Evolutionary conservation across 1,140 invertebrate genomes (phyloP).

Genomic region (Trachymyrmex septentrionalis): DNA sequence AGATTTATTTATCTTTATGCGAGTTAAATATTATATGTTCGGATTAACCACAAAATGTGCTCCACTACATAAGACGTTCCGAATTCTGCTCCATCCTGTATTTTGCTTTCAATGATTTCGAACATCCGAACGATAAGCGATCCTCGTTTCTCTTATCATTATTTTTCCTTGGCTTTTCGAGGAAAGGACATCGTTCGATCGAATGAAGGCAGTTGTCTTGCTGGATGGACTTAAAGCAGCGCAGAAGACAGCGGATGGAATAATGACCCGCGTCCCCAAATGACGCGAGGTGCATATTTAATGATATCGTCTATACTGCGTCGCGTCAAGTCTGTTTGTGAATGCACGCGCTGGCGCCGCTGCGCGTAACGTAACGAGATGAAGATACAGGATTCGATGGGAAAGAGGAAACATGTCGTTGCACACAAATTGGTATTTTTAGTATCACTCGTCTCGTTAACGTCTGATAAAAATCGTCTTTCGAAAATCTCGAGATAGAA

Average conservation of each 20-base stretch:
- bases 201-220: slow-evolving; percentile 52
- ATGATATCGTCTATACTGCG: slow-evolving; percentile 72
- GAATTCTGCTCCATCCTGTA: not conserved
- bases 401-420: slow-evolving; percentile 25
- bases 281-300: slow-evolving; percentile 84
- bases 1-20: not conserved
- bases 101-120: slow-evolving; percentile 18
- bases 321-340: slow-evolving; percentile 64
- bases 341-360: slow-evolving; percentile 41
- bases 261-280: slow-evolving; percentile 83
- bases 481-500: not conserved
- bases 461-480: not conserved
- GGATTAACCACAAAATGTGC: not conserved
- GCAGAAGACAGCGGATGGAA: slow-evolving; percentile 80
- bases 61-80: slow-evolving; percentile 24
- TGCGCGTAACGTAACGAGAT: slow-evolving; percentile 49
- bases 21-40: slow-evolving; percentile 22
- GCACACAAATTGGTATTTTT: slow-evolving; percentile 10
- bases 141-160: slow-evolving; percentile 11
- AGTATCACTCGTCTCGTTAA: too few species aligned
- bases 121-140: not conserved
- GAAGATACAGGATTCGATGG: slow-evolving; percentile 24
- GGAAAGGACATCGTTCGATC: slow-evolving; percentile 60
- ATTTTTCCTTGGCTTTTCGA: slow-evolving; percentile 6
- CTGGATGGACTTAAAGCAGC: slow-evolving; percentile 67